phyloP scores from a whole-genome alignment of 2,888 invertebrate species.

The Xanthia icteritia region DNA sequence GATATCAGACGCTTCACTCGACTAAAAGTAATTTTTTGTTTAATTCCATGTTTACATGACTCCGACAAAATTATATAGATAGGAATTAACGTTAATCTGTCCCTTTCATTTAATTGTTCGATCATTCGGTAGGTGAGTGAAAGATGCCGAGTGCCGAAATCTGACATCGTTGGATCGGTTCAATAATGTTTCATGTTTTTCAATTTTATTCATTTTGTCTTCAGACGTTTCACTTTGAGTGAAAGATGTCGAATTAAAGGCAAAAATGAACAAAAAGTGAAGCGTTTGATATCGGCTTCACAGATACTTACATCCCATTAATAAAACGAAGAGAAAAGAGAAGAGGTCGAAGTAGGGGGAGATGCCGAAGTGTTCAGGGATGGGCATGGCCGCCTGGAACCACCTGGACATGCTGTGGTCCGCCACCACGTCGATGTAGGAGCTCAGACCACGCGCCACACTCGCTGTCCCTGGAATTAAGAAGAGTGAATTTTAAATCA shows the following conservation, averaged over 20 bases:
- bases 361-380: conserved; percentile 88
- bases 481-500: not conserved
- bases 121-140: no score
- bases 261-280: no score
- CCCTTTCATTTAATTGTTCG: no score
- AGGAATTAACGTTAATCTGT: no score
- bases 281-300: not conserved
- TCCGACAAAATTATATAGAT: no score
- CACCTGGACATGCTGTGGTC: conserved; percentile 91
- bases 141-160: no score
- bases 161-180: not conserved
- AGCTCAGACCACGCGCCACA: conserved; percentile 94
- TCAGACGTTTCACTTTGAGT: not conserved
- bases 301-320: conserved; percentile 91
- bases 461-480: conserved; percentile 92
- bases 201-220: not conserved
- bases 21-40: no score
- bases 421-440: conserved; percentile 93
- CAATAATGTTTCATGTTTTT: not conserved
- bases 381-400: conserved; percentile 91
- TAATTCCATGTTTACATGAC: no score
- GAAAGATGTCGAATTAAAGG: not conserved
- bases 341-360: conserved; percentile 94
- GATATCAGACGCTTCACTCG: no score
- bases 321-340: conserved; percentile 92